Evolutionary conservation across 2,797 vertebrate genomes (phyloP), one percentile per base, ranked within the genome.

Genomic region (Pseudomugil tenellus): DNA sequence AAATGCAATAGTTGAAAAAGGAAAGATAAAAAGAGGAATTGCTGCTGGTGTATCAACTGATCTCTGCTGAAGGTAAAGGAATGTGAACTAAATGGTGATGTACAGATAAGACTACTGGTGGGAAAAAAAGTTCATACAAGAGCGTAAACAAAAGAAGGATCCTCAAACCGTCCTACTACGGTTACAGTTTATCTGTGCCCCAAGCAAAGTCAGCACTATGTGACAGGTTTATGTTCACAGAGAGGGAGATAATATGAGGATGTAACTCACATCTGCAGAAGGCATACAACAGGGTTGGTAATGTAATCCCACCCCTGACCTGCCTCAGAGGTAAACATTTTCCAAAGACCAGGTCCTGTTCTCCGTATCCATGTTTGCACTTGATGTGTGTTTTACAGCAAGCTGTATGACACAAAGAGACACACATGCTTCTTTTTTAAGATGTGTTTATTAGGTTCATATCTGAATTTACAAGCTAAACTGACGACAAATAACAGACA

Each of bases 381-480:
- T 66, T 11, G 54, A 46, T 83, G 37, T 70, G 43, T 71, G 58
- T 62, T 49, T 70, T 8, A 67, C 52, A 19, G 58, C 35, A 58
- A 59, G 53, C 26, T 58, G 43, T 46, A 29, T 1, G 17, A 71
- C 7, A 83, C 49, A 84, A 78, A 76, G 23, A 76, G n/a, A 80
- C 63, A 39, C 79, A 31, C 63, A 3, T 39, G 48, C 37, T 68
- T 76, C 35, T 85, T 84, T 67, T 78, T 54, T 85, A 84, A 83
- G 83, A 93, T 92, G 92, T 91, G 88, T 95, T 94, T 94, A 94
- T 94, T 94, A 77, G 77, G 74, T 94, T 94, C 87, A 92, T 92
- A 93, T 92, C 87, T 92, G 91, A 94, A 95, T 94, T 90, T 94
- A 94, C 94, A 94, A 91, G 93, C 92, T 93, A 94, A 92, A 92